Evolutionary conservation across 2,888 invertebrate genomes (phyloP).

Genomic region (Eupsilia transversa): DNA sequence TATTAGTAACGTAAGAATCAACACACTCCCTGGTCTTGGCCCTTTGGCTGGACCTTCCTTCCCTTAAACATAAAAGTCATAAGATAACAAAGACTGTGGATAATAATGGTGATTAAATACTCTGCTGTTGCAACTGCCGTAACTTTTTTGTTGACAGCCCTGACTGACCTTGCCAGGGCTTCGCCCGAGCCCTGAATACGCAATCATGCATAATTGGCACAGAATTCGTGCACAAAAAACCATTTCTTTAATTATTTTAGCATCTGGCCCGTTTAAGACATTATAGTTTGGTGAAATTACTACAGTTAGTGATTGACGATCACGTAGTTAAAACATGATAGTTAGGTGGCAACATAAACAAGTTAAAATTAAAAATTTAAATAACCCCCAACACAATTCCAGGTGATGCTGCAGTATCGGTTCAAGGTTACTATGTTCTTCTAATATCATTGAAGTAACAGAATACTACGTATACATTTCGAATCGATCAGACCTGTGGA

Average conservation of each 20-base stretch:
- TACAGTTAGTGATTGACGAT: not conserved
- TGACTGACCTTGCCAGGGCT: slow-evolving; percentile 60
- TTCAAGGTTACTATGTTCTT: too few species aligned
- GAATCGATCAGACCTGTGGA: too few species aligned
- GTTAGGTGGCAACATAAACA: not conserved
- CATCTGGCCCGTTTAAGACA: slow-evolving; percentile 9
- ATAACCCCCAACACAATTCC: too few species aligned
- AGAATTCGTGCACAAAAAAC: slow-evolving; percentile 58
- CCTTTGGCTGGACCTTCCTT: not conserved
- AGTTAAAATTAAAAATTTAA: too few species aligned
- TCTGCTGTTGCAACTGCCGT: not conserved
- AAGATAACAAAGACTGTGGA: not conserved
- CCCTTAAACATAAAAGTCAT: not conserved
- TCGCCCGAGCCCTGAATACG: slow-evolving; percentile 65
- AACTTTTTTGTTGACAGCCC: slow-evolving; percentile 57
- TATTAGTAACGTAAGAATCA: not conserved
- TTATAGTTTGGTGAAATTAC: slow-evolving; percentile 13
- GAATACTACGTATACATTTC: too few species aligned
- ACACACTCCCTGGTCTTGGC: not conserved
- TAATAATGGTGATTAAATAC: not conserved
- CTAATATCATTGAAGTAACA: too few species aligned
- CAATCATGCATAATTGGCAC: slow-evolving; percentile 51
- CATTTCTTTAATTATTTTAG: slow-evolving; percentile 13
- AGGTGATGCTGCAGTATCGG: too few species aligned
- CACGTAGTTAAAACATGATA: not conserved